Percentiles rank a stretch among this genome's conserved stretches.
Conservation (phyloP, 2,113 vertebrate species). For the Pavo muticus region DNA sequence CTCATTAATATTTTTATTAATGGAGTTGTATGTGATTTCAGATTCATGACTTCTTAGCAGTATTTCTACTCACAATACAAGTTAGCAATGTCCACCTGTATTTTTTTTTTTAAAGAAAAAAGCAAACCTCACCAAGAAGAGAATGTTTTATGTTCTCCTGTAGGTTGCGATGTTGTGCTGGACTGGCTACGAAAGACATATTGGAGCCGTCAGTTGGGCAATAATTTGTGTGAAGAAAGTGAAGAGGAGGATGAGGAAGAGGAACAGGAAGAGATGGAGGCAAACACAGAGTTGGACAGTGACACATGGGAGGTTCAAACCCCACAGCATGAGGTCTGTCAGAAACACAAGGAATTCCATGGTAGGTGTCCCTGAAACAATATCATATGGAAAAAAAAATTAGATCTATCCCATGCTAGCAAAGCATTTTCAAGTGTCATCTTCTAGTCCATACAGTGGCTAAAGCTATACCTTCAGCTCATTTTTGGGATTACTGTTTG, state of each 20-base stretch:
- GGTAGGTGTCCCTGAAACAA: constrained; percentile 67
- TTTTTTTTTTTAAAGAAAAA: neutral
- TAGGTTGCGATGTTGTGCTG: constrained; percentile 90
- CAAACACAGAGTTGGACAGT: constrained; percentile 66
- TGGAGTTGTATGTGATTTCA: neutral
- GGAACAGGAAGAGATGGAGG: constrained; percentile 62
- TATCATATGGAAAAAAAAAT: neutral
- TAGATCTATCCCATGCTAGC: neutral
- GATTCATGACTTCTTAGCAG: neutral
- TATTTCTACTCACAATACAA: neutral
- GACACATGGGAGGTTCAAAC: constrained; percentile 68
- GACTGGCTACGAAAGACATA: constrained; percentile 94
- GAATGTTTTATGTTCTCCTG: neutral
- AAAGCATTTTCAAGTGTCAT: neutral
- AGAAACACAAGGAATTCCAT: constrained; percentile 84
- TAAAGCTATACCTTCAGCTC: neutral
- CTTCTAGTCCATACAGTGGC: neutral
- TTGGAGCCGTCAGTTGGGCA: constrained; percentile 92
- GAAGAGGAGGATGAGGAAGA: constrained; percentile 75
- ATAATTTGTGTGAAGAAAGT: constrained; percentile 79
- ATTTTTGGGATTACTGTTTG: neutral
- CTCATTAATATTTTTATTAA: neutral
- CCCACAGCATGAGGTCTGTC: constrained; percentile 33
- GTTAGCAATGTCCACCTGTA: neutral
- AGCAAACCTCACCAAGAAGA: neutral